Percentiles rank a stretch among this genome's conserved stretches.
Evolutionary conservation across 2,797 vertebrate genomes (phyloP).

Genomic region (Lycodopsis pacificus): DNA sequence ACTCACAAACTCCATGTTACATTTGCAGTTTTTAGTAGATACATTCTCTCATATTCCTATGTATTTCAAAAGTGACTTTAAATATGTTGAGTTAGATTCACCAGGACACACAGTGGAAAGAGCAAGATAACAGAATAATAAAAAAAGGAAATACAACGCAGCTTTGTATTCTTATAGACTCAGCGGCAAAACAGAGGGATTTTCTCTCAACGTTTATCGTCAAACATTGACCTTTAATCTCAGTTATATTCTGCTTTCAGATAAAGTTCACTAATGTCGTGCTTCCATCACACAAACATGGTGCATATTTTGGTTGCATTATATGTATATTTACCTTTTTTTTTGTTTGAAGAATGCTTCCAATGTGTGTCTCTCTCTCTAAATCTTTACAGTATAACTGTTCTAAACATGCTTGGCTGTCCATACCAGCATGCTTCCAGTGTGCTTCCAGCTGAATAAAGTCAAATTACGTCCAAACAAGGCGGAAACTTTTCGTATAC

Average conservation of each 20-base stretch:
- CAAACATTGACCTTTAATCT: constrained; percentile 42
- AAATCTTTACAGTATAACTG: constrained; percentile 6
- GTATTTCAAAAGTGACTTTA: constrained; percentile 20
- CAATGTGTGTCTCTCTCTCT: not conserved
- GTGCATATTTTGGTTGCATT: not conserved
- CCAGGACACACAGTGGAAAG: not conserved
- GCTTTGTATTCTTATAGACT: constrained; percentile 14
- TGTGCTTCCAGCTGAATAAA: not conserved
- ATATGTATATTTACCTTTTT: not conserved
- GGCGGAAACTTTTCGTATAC: not conserved
- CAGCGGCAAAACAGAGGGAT: not conserved
- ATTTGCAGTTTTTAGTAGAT: constrained; percentile 16
- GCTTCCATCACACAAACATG: not conserved
- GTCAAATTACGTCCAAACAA: constrained; percentile 11
- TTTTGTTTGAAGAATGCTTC: not conserved
- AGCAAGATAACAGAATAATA: constrained; percentile 14
- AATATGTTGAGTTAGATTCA: constrained; percentile 18
- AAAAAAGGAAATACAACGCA: constrained; percentile 1
- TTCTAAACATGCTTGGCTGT: constrained; percentile 11
- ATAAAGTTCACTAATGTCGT: not conserved
- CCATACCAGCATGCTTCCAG: not conserved
- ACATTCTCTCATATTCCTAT: not conserved
- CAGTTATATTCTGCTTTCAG: constrained; percentile 15
- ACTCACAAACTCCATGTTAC: constrained; percentile 7
- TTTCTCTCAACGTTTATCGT: constrained; percentile 16